Evolutionary conservation across 37 sponge, comb jelly and placozoan species (phyloP), one percentile per base, ranked within the genome.

Genomic region (Haliclona indistincta): DNA sequence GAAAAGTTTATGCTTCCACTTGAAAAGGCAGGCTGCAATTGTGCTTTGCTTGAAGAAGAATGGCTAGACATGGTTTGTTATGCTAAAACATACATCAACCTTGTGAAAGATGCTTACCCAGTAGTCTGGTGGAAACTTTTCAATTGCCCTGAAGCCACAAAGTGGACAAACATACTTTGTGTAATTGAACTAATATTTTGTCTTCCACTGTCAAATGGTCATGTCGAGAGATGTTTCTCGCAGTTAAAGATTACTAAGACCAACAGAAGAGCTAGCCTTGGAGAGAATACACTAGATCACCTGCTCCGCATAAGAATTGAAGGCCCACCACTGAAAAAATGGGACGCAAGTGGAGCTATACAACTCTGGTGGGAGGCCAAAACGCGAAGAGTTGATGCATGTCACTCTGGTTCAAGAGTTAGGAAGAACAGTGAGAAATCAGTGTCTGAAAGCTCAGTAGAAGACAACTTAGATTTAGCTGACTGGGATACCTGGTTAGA

Each of bases 31-130:
- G 22, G 32, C 42, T 78, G 80, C 17, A 56, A 81, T 54, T 17
- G 30, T 20, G 15, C 75, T 40, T n/a, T 64, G 23, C 61, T 85
- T 23, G 26, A 63, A 56, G 78, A 85, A 64, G 86, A 90, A 39
- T 90, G 91, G 91, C 79, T 81, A 35, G 82, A 90, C 39, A 81
- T 85, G 71, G 73, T 84, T 20, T 63, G 45, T 4, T 89, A 83
- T 81, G 78, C 66, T 10, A 84, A 89, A 47, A 64, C 38, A 54
- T 90, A 85, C 78, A 34, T 85, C 13, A 75, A 84, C 38, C 61
- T 89, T 17, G 84, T 82, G 26, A 70, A 75, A 41, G 73, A 75
- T 8, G 35, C 42, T 67, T 80, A 76, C 39, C 26, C 25, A 32
- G 38, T 66, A 33, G 56, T 78, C 11, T 82, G 83, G 89, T 90